These are phyloP conservation scores for Psittacara wagleri DNA, from an alignment of 2,113 vertebrate genomes.

Conservation along the genomic window DNA sequence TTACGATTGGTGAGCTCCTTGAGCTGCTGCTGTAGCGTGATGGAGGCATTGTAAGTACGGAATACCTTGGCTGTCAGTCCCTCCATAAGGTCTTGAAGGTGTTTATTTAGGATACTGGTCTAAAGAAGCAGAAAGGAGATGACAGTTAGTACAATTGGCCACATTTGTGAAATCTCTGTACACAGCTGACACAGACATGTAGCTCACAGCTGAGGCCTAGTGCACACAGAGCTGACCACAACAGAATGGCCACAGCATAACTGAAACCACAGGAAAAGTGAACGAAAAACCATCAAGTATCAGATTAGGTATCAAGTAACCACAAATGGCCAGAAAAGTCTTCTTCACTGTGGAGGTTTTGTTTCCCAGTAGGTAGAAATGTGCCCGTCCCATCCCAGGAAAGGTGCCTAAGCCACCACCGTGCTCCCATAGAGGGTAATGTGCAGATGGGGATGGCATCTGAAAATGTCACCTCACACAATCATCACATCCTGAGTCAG, in stretches of 20 bases:
- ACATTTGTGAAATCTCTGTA: neutral
- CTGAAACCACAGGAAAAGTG: slow-evolving; percentile 1
- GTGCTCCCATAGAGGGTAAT: neutral
- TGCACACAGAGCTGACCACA: neutral
- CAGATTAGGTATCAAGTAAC: neutral
- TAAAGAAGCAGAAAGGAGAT: slow-evolving; percentile 59
- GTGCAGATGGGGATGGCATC: neutral
- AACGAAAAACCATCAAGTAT: neutral
- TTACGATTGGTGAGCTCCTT: slow-evolving; percentile 90
- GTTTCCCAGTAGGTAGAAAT: neutral
- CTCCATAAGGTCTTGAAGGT: slow-evolving; percentile 98
- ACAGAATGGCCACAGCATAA: neutral
- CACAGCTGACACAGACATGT: rapidly evolving
- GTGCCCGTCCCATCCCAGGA: neutral
- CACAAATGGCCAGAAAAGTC: neutral
- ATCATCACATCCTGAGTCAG: neutral
- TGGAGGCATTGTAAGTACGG: slow-evolving; percentile 98
- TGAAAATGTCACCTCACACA: slow-evolving; percentile 24
- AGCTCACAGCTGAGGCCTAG: neutral
- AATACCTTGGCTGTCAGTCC: slow-evolving; percentile 98
- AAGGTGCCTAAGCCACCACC: neutral
- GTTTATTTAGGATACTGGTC: slow-evolving; percentile 98
- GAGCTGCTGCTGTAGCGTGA: slow-evolving; percentile 92
- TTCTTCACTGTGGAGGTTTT: neutral
- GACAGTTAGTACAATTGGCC: neutral